Conservation (phyloP, 2,797 vertebrate genomes). For the Mastacembelus armatus region DNA sequence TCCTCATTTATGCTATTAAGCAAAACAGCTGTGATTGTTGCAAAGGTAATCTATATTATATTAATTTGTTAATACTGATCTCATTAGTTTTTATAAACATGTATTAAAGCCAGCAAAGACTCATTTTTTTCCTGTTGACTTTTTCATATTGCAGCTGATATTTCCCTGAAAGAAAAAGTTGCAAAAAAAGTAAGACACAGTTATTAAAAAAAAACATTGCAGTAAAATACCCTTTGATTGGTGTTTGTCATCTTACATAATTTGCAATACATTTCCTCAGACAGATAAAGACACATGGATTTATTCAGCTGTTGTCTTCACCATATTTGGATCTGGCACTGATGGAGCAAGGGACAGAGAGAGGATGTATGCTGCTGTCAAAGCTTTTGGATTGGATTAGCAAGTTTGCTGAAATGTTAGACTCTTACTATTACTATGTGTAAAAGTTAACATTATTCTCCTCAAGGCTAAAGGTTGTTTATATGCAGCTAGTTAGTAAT, state of each 20-base stretch:
- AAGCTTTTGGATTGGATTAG: constrained; percentile 32
- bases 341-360: neutral
- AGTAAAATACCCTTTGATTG: neutral
- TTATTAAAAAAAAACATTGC: no score
- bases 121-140: neutral
- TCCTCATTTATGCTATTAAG: constrained; percentile 11
- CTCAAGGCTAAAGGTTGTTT: no score
- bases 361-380: constrained; percentile 31
- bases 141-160: constrained; percentile 12
- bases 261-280: constrained; percentile 5
- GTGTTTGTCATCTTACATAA: neutral
- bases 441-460: no score
- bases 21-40: constrained; percentile 13
- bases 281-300: constrained; percentile 17
- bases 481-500: no score
- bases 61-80: neutral
- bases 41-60: constrained; percentile 17
- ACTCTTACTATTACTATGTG: no score
- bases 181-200: constrained; percentile 21
- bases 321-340: neutral
- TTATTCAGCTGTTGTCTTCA: constrained; percentile 49
- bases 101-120: no score
- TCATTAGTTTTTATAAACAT: neutral
- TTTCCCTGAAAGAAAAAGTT: constrained; percentile 4
- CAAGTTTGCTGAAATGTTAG: no score